Evolutionary conservation across 2,888 invertebrate genomes (phyloP), one percentile per base, ranked within the genome.

Genomic region (Platypus cylindrus): DNA sequence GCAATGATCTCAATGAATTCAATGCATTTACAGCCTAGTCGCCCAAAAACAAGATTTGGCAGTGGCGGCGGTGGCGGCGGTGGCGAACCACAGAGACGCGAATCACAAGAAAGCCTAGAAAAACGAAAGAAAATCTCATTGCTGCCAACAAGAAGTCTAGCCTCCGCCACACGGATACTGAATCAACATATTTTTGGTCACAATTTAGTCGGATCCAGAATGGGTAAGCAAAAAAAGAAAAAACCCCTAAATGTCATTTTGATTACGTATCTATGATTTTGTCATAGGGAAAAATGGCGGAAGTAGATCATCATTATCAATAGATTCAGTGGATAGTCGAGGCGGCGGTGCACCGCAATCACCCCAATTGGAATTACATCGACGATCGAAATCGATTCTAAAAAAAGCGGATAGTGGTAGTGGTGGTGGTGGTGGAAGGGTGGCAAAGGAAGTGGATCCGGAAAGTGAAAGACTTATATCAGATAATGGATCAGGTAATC

Each of bases 391-490:
- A 58, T 81, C 81, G 44, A 81, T 83, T 54, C 62, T 82, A 48
- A 82, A 82, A 64, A 81, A 80, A 60, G 77, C 80, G 30, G 77
- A 78, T 49, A 66, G 73, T 53, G 38, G 44, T 34, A 43, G 45
- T 25, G 66, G 67, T 47, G 62, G 62, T 43, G 56, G 60, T 39
- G 53, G 62, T 28, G n/a, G n/a, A n/a, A n/a, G n/a, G n/a, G n/a
- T n/a, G n/a, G n/a, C n/a, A n/a, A 53, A 55, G 41, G 60, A 61
- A 42, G 53, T 58, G 31, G 81, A 83, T 60, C 78, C 78, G 36
- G 82, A 83, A 60, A 80, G 77, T 49, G 82, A 82, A 62, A 72
- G 78, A 45, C 67, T 81, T 30, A 73, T 81, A 49, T 70, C 75
- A 28, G 77, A 77, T 54, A 74, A 70, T 49, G 65, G 69, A 50